Evolutionary conservation across 2,888 invertebrate species (phyloP).

Genomic region (Cartodere bifasciata): DNA sequence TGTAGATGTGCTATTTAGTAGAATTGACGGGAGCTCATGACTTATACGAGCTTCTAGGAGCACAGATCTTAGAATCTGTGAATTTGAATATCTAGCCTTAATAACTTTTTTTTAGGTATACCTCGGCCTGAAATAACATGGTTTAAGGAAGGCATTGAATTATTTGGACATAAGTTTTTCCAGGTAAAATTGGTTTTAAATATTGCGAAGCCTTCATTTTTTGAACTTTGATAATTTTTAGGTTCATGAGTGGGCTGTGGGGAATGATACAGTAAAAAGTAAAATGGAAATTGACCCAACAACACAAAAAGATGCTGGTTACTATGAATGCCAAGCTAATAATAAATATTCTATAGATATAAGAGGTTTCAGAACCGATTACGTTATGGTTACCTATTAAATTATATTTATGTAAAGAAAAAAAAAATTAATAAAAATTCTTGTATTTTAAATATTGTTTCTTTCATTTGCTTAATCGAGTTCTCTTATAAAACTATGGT

Average conservation of each 20-base stretch:
- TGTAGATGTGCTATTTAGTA: too few relatives aligned
- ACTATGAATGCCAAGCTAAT: slow-evolving; percentile 59
- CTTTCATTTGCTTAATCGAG: too few relatives aligned
- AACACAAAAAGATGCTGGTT: slow-evolving; percentile 58
- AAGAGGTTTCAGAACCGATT: slow-evolving; percentile 53
- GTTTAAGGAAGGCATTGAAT: slow-evolving; percentile 65
- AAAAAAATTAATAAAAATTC: background rate
- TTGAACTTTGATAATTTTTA: slow-evolving; percentile 23
- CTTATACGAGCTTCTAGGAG: too few relatives aligned
- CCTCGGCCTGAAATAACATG: slow-evolving; percentile 65
- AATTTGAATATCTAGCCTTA: too few relatives aligned
- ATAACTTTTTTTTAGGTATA: slow-evolving; percentile 32
- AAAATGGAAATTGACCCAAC: slow-evolving; percentile 66
- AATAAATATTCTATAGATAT: slow-evolving; percentile 58
- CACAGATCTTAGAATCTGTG: too few relatives aligned
- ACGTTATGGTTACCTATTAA: slow-evolving; percentile 42
- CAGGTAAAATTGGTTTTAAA: slow-evolving; percentile 39
- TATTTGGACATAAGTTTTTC: slow-evolving; percentile 57
- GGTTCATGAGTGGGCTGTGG: slow-evolving; percentile 55
- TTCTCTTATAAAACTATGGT: too few relatives aligned
- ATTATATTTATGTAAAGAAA: slow-evolving; percentile 1
- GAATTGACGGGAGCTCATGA: too few relatives aligned
- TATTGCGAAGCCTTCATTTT: background rate
- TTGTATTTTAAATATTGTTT: too few relatives aligned
- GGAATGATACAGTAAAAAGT: slow-evolving; percentile 51